phyloP scores from a whole-genome alignment of 2,888 invertebrate genomes.

The Nemotelus nigrinus region DNA sequence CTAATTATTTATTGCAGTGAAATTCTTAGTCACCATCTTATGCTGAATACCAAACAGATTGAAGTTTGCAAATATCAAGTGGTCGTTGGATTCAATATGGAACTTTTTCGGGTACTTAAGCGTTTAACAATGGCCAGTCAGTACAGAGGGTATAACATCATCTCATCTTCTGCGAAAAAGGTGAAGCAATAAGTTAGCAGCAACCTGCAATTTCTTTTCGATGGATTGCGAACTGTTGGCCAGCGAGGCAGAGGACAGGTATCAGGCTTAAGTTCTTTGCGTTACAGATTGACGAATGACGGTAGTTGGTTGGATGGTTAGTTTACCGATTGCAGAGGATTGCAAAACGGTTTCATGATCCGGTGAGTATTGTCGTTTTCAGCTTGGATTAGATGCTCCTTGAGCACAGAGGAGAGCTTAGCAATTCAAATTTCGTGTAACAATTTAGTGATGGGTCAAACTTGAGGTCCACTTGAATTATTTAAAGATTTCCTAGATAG shows the following conservation, averaged over 20 bases:
- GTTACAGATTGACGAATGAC: neutral
- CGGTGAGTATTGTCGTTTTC: neutral
- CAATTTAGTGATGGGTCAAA: conserved; percentile 44
- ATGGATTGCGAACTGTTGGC: neutral
- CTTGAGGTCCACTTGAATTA: conserved; percentile 46
- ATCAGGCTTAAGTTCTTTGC: conserved; percentile 9
- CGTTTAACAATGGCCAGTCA: conserved; percentile 1
- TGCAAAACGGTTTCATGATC: conserved; percentile 5
- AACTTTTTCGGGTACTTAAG: conserved; percentile 9
- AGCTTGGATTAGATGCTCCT: conserved; percentile 4
- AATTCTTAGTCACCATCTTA: conserved; percentile 15
- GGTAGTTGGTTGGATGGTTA: neutral
- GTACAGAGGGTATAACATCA: conserved; percentile 6
- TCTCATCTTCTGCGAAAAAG: conserved; percentile 28
- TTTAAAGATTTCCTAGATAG: conserved; percentile 27
- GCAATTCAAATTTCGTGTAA: conserved; percentile 6
- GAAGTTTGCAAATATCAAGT: conserved; percentile 32
- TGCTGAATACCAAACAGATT: neutral
- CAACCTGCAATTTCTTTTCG: conserved; percentile 43
- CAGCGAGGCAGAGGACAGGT: neutral
- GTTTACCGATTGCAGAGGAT: conserved; percentile 7
- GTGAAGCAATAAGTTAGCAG: conserved; percentile 33
- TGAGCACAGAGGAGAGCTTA: neutral
- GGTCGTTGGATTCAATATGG: conserved; percentile 19
- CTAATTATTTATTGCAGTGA: conserved; percentile 26